Evolutionary conservation across 2,888 invertebrate genomes (phyloP).

Genomic region (Camponotus fellah): DNA sequence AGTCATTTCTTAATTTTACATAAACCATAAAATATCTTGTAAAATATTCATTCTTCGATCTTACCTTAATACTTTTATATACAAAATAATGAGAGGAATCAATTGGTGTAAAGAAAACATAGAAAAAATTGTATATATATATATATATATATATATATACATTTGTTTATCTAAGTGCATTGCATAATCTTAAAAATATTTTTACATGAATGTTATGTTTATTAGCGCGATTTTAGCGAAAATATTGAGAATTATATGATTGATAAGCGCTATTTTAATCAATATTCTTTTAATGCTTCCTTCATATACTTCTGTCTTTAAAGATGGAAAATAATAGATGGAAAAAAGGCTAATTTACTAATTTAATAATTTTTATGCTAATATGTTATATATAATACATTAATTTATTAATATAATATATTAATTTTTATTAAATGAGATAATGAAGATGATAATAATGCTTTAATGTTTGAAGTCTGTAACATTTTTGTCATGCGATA

Average conservation of each 20-base stretch:
- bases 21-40: too few species aligned
- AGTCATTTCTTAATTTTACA: too few species aligned
- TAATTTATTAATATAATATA: too few species aligned
- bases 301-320: background rate
- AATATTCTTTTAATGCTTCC: background rate
- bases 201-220: background rate
- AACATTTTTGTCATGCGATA: background rate
- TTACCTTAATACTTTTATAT: too few species aligned
- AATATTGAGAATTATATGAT: background rate
- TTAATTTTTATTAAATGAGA: too few species aligned
- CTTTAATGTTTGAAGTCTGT: background rate
- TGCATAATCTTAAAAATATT: background rate
- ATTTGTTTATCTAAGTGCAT: background rate
- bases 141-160: background rate
- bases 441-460: background rate
- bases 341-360: background rate
- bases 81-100: too few species aligned
- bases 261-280: background rate
- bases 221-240: background rate
- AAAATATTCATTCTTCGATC: too few species aligned
- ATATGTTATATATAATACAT: too few species aligned
- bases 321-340: background rate
- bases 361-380: too few species aligned
- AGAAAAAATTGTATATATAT: background rate
- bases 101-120: too few species aligned